Conservation (phyloP, 1,140 invertebrate species). For the Pseudomyrmex cubaensis region DNA sequence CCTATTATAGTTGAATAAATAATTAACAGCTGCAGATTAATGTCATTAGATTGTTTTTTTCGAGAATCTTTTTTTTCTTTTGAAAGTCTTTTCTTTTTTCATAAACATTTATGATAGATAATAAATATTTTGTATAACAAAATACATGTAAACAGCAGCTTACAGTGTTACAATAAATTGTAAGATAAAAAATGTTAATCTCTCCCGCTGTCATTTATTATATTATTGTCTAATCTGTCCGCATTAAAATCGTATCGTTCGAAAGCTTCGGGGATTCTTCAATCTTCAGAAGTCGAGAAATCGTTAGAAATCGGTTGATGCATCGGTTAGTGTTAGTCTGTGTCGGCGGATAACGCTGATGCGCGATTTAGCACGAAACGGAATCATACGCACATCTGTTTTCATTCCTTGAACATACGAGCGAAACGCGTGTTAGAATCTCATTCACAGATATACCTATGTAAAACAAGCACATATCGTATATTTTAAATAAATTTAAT, state of each 20-base stretch:
- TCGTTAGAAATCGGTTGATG: conserved; percentile 37
- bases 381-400: conserved; percentile 15
- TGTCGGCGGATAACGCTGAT: not conserved
- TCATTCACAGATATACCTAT: not conserved
- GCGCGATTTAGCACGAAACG: not conserved
- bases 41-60: not conserved
- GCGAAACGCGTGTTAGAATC: not conserved
- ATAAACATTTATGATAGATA: not conserved
- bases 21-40: not conserved
- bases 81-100: too few relatives aligned
- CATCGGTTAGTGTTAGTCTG: conserved; percentile 9
- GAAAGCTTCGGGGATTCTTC: not conserved
- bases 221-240: not conserved
- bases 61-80: too few relatives aligned
- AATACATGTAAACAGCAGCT: not conserved
- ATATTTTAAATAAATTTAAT: too few relatives aligned
- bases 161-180: not conserved
- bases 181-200: conserved; percentile 11
- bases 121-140: too few relatives aligned
- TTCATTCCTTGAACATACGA: not conserved
- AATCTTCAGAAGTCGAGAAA: conserved; percentile 27
- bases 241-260: conserved; percentile 23
- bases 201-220: not conserved
- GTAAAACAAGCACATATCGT: too few relatives aligned
- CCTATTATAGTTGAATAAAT: not conserved